phyloP scores from a whole-genome alignment of 2,797 vertebrate genomes.

The Enteromius treurensis region DNA sequence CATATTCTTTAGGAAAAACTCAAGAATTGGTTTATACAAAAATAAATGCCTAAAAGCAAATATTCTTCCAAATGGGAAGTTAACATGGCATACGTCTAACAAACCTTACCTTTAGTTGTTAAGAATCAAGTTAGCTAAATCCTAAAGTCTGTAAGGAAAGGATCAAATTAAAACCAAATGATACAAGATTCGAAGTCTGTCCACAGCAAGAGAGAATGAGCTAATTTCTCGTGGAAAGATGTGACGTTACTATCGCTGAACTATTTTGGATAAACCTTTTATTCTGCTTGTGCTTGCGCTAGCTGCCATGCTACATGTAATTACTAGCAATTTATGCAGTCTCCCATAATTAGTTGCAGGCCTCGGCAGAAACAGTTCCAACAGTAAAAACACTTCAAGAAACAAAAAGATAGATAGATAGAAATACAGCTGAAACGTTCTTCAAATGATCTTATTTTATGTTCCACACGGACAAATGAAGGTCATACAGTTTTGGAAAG shows the following conservation, averaged over 20 bases:
- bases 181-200: slow-evolving; percentile 8
- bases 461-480: not conserved
- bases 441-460: not conserved
- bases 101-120: slow-evolving; percentile 30
- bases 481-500: not conserved
- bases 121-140: slow-evolving; percentile 34
- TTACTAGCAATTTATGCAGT: slow-evolving; percentile 75
- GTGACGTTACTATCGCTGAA: slow-evolving; percentile 49
- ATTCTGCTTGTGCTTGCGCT: slow-evolving; percentile 71
- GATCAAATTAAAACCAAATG: slow-evolving; percentile 17
- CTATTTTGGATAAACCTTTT: slow-evolving; percentile 69
- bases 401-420: not conserved
- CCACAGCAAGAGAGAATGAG: slow-evolving; percentile 25
- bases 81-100: not conserved
- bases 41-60: not conserved
- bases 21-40: slow-evolving; percentile 1
- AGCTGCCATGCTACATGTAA: slow-evolving; percentile 73
- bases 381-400: not conserved
- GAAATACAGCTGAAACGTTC: not conserved
- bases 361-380: slow-evolving; percentile 70
- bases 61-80: slow-evolving; percentile 18
- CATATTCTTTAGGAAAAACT: not conserved
- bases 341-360: slow-evolving; percentile 77
- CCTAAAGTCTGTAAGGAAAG: slow-evolving; percentile 30
- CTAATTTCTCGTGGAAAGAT: slow-evolving; percentile 8